A percentile compares a stretch with the other conserved stretches of the same genome.
phyloP scores from a whole-genome alignment of 1,140 invertebrate genomes.

The Trypoxylus dichotomus region DNA sequence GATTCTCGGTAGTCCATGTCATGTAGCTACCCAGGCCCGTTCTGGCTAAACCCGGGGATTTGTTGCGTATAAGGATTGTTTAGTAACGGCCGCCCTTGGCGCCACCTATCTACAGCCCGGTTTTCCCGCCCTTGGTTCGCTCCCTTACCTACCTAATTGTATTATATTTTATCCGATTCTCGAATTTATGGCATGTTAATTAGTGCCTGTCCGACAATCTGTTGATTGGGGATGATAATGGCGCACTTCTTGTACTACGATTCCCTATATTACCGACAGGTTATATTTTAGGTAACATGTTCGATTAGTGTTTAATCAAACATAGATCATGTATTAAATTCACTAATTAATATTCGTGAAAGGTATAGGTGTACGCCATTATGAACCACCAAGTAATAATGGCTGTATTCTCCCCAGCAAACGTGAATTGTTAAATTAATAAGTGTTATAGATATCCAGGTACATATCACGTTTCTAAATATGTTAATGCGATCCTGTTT shows the following conservation, averaged over 20 bases:
- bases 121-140: neutral
- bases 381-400: neutral
- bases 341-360: neutral
- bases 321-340: neutral
- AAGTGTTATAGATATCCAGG: too few species aligned
- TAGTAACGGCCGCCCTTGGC: neutral
- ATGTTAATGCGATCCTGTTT: too few species aligned
- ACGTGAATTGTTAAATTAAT: too few species aligned
- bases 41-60: slow-evolving; percentile 27
- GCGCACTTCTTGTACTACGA: neutral
- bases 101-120: neutral
- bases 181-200: slow-evolving; percentile 25
- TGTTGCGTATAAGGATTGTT: slow-evolving; percentile 19
- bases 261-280: neutral
- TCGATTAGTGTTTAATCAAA: slow-evolving; percentile 7
- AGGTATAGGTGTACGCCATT: neutral
- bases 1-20: neutral
- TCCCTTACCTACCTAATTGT: slow-evolving; percentile 12
- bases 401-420: too few species aligned
- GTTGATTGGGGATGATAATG: slow-evolving; percentile 15
- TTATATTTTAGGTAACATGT: slow-evolving; percentile 4
- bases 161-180: slow-evolving; percentile 23
- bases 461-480: too few species aligned
- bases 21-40: neutral
- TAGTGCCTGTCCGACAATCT: slow-evolving; percentile 9